Evolutionary conservation across 2,797 vertebrate genomes (phyloP).

Genomic region (Delichon dasypus): DNA sequence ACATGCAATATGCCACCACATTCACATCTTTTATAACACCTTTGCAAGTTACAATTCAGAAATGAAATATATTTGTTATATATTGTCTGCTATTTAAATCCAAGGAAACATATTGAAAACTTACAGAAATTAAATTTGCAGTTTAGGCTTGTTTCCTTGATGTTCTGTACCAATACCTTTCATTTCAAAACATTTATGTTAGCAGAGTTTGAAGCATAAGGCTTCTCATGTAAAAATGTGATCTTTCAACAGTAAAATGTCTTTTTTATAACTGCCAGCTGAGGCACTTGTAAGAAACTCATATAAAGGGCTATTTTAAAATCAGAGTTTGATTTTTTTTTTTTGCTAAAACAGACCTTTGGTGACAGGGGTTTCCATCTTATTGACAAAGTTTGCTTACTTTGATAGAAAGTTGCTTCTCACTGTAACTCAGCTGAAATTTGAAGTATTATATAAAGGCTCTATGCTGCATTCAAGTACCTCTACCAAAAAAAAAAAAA

Average conservation of each 20-base stretch:
- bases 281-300: neutral
- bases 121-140: neutral
- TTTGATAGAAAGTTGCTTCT: neutral
- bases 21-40: neutral
- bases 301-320: neutral
- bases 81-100: neutral
- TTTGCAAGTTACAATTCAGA: neutral
- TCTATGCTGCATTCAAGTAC: neutral
- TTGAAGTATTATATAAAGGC: neutral
- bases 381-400: neutral
- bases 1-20: neutral
- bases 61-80: neutral
- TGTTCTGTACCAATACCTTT: neutral
- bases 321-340: neutral
- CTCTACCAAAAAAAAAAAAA: neutral
- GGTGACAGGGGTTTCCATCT: neutral
- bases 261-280: neutral
- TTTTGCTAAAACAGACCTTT: neutral
- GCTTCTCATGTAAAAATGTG: neutral
- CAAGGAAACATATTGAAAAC: neutral
- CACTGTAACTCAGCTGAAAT: neutral
- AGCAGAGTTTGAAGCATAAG: neutral
- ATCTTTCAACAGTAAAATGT: neutral
- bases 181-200: neutral
- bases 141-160: neutral